Conservation (phyloP, 1,140 invertebrate genomes). For the Halictus rubicundus region DNA sequence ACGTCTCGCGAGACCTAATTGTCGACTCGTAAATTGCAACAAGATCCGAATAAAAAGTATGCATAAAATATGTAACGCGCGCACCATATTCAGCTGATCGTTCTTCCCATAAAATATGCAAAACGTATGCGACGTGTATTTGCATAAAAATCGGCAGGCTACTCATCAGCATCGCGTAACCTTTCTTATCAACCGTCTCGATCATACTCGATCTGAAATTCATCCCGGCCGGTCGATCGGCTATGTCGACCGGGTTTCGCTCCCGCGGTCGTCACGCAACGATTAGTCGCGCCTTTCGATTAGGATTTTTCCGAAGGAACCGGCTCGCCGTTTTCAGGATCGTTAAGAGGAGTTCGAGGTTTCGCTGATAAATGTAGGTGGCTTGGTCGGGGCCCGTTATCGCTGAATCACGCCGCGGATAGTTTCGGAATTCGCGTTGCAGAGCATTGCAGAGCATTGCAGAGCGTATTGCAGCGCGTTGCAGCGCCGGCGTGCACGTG, state of each 20-base stretch:
- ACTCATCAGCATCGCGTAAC: no score
- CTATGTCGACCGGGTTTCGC: conserved; percentile 28
- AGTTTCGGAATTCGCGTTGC: conserved; percentile 23
- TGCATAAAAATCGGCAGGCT: no score
- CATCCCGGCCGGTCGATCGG: conserved; percentile 21
- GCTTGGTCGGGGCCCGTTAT: conserved; percentile 1
- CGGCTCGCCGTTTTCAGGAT: conserved; percentile 34
- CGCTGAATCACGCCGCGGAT: conserved; percentile 30
- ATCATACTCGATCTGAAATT: conserved; percentile 31
- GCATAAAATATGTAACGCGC: no score
- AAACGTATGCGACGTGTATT: no score
- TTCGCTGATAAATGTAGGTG: conserved; percentile 35
- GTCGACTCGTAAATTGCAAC: no score
- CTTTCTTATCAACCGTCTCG: not conserved
- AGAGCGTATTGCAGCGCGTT: not conserved
- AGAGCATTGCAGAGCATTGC: not conserved
- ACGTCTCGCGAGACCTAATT: no score
- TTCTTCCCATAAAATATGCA: no score
- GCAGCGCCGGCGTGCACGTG: no score
- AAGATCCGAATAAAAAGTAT: no score
- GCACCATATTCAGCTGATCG: no score
- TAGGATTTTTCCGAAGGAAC: conserved; percentile 32
- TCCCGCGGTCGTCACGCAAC: conserved; percentile 34
- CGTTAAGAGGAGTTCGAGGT: conserved; percentile 39
- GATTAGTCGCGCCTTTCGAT: conserved; percentile 49